Base-by-base conservation (phyloP, 2,797 vertebrate genomes). In the Chrysocyon brachyurus region DNA sequence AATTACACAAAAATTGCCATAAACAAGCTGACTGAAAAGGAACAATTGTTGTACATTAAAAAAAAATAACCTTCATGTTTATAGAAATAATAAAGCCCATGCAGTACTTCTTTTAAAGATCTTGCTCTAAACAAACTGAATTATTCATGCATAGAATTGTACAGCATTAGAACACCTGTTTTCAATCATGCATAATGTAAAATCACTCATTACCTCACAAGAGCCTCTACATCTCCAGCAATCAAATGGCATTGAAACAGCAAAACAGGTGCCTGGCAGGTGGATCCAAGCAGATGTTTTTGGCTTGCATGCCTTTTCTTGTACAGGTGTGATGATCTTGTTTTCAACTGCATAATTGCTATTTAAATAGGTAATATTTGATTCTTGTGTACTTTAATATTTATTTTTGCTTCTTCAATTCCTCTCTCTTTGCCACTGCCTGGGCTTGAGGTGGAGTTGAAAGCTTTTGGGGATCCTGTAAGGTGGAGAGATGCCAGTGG, bases 261-360 rank as follows among this genome's bases (percentile, higher is more conserved):
- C 88, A 79, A 99, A 99, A 99, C 99, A 99, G 99, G 99, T 99
- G 99, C 98, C 99, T 99, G 99, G 99, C 99, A 99, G 99, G 99
- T 99, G 99, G 99, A 99, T 98, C 98, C 98, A 98, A 99, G 99
- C 99, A 99, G 99, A 99, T 99, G 99, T 99, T 99, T 98, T 98
- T 98, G 98, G 98, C 96, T 98, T 96, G 98, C 98, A 98, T 98
- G 98, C 98, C 98, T 99, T 99, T 99, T 99, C 98, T 99, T 98
- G 98, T 99, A 99, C 99, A 99, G 99, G 99, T 99, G 99, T 99
- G 98, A 98, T 97, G 98, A 98, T 99, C 98, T 98, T 99, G 98
- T 99, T 99, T 99, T 99, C 98, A 98, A 99, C 96, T 77, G 98
- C 98, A 96, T 99, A 99, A 99, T 99, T 99, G 98, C 99, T 97